Base-by-base conservation (phyloP, 2,888 invertebrate species). In the Cetonia aurata region DNA sequence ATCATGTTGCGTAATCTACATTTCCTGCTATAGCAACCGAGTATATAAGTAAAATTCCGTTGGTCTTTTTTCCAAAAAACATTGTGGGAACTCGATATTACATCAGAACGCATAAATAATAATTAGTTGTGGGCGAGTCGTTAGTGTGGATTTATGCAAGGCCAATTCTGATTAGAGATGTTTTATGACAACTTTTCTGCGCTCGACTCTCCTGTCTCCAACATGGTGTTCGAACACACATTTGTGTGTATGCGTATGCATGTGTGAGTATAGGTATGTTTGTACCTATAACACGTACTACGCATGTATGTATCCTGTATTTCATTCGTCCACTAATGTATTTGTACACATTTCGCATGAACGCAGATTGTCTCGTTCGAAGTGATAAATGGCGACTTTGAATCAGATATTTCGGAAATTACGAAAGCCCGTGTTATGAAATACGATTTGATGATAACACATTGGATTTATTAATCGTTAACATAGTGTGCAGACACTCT, bases 111-210 rank as follows among this genome's bases (percentile, higher is more conserved):
- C 70, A 73, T 73, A 73, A 73, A 73, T 73, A 73, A 72, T 72
- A 73, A 72, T 73, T 73, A 72, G 73, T 73, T 67, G 73, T 73
- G 68, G 73, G 73, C 73, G 73, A 71, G 71, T 72, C 65, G 73
- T 72, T 73, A 72, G 73, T 65, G 42, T 66, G 55, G 69, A 73
- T 72, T 72, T 73, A 72, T 73, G 73, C 69, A 72, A 73, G 72
- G 69, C 70, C 72, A 53, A 70, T 71, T 55, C 70, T 70, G 72
- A 73, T 73, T 72, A 72, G 56, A 52, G 52, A 70, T 70, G 62
- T 57, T 70, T 72, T 73, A 72, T 70, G 70, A 70, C 69, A 48
- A 56, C 50, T 57, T 67, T 52, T 66, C 56, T 46, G 13, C 17
- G 42, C 56, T 67, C 44, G 46, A 19, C 37, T 56, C 15, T 67